These are phyloP conservation scores for Leucoraja ocellata DNA, from an alignment of 2,797 vertebrate genomes.

Conservation along the genomic window DNA sequence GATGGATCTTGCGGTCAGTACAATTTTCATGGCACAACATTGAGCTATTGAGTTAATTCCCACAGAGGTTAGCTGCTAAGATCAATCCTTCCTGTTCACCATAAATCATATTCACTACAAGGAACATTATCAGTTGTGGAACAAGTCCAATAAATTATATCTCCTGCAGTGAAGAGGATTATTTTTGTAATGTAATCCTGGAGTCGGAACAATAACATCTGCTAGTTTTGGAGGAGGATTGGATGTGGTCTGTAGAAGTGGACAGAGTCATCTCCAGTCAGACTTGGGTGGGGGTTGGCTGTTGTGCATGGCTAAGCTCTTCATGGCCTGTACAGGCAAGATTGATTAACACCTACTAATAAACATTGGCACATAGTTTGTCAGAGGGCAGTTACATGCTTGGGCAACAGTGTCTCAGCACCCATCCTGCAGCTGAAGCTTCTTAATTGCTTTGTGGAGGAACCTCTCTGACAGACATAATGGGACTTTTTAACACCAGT, in stretches of 20 bases:
- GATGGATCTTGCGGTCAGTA: background rate
- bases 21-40: background rate
- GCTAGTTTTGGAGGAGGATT: background rate
- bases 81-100: background rate
- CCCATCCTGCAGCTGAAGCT: background rate
- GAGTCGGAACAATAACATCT: background rate
- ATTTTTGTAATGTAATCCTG: conserved; percentile 22
- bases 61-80: background rate
- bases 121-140: background rate
- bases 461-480: background rate
- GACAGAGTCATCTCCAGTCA: background rate
- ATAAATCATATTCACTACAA: background rate
- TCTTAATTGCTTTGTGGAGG: background rate
- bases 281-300: background rate
- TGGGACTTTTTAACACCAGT: background rate
- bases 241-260: background rate
- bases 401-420: background rate
- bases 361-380: background rate
- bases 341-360: conserved; percentile 7
- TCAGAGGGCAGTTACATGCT: background rate
- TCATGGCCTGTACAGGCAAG: too few relatives aligned
- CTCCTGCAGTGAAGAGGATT: background rate
- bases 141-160: background rate
- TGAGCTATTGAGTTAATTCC: background rate
- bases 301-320: background rate